These are phyloP conservation scores for Cyrtodaria siliqua DNA, from an alignment of 2,888 invertebrate species.

Conservation along the genomic window DNA sequence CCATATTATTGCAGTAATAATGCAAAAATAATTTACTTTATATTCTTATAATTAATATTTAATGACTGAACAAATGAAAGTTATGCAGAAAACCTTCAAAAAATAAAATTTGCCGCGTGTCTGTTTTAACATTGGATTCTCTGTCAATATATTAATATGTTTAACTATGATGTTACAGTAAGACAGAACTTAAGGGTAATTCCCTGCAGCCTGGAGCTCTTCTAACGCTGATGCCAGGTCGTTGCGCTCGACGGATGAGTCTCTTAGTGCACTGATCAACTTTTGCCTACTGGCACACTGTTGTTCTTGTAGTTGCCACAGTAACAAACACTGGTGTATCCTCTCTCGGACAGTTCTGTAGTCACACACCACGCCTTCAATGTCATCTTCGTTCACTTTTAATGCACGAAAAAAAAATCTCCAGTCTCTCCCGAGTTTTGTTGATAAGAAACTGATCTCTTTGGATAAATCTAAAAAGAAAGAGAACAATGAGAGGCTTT, in stretches of 20 bases:
- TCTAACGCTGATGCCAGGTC: conserved; percentile 64
- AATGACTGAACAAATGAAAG: too few relatives aligned
- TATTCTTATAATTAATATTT: too few relatives aligned
- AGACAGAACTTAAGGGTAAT: too few relatives aligned
- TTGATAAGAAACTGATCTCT: conserved; percentile 67
- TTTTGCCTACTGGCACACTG: conserved; percentile 57
- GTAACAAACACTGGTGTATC: conserved; percentile 67
- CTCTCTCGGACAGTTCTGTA: conserved; percentile 68
- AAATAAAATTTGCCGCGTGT: too few relatives aligned
- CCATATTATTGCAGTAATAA: too few relatives aligned
- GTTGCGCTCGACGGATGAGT: conserved; percentile 59
- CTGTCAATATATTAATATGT: too few relatives aligned
- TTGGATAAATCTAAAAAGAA: conserved; percentile 66
- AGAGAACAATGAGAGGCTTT: too few relatives aligned
- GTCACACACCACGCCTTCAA: conserved; percentile 62
- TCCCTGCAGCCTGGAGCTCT: not conserved
- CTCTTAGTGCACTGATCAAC: conserved; percentile 60
- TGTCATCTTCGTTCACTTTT: conserved; percentile 66
- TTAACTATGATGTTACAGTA: too few relatives aligned
- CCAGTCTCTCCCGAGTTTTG: conserved; percentile 71
- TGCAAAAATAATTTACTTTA: too few relatives aligned
- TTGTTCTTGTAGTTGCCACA: conserved; percentile 64
- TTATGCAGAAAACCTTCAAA: too few relatives aligned
- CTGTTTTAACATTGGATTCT: too few relatives aligned
- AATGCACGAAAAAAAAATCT: conserved; percentile 71